Conservation (phyloP, 2,888 invertebrate species). For the Hedychridium roseum region DNA sequence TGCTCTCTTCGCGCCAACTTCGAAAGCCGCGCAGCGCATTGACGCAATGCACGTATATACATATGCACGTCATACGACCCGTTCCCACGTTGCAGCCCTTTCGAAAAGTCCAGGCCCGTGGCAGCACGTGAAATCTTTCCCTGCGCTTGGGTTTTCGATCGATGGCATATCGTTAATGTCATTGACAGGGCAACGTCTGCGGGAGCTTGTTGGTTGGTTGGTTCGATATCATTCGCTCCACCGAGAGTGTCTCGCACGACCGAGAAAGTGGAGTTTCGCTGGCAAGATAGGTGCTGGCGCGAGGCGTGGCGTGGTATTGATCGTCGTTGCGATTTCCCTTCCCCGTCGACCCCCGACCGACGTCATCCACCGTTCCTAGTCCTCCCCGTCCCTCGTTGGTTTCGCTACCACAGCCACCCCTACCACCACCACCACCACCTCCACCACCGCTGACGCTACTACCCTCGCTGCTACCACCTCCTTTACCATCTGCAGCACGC, state of each 20-base stretch:
- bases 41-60: no score
- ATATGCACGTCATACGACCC: no score
- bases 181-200: no score
- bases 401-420: background rate
- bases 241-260: slow-evolving; percentile 4
- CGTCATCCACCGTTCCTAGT: slow-evolving; percentile 51
- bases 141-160: no score
- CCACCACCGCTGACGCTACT: slow-evolving; percentile 1
- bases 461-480: slow-evolving; percentile 17
- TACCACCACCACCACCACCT: background rate
- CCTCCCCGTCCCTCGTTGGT: slow-evolving; percentile 18
- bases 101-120: no score
- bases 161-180: no score
- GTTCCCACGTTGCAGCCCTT: no score
- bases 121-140: no score
- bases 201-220: no score
- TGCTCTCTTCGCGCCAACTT: no score
- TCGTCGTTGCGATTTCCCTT: slow-evolving; percentile 53
- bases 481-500: slow-evolving; percentile 6
- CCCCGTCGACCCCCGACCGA: slow-evolving; percentile 46
- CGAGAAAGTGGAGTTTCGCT: slow-evolving; percentile 45
- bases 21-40: no score
- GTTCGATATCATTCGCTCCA: no score
- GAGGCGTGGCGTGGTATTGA: slow-evolving; percentile 63
- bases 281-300: slow-evolving; percentile 46